A percentile compares a stretch with the other conserved stretches of the same genome.
Evolutionary conservation across 2,113 vertebrate species (phyloP).

Genomic region (Eurystomus gularis): DNA sequence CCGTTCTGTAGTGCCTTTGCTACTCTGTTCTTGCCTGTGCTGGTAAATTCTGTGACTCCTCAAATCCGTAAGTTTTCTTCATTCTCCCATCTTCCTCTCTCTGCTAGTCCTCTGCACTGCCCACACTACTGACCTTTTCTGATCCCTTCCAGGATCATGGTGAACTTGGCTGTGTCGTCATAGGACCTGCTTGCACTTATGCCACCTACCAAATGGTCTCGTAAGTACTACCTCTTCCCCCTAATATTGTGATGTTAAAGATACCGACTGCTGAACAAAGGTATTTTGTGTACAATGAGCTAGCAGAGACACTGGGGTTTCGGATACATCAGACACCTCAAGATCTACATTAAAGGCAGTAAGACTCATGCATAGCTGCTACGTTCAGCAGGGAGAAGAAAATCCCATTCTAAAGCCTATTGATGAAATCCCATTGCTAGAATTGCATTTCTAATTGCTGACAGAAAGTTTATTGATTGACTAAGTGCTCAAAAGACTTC

Average conservation of each 20-base stretch:
- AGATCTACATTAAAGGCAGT: background rate
- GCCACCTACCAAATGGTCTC: slow-evolving; percentile 92
- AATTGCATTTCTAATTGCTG: background rate
- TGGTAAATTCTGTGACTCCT: background rate
- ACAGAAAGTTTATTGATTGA: background rate
- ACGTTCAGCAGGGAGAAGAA: background rate
- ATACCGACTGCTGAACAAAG: background rate
- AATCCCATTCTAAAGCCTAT: background rate
- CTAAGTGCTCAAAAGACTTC: background rate
- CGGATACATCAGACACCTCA: background rate
- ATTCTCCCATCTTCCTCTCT: background rate
- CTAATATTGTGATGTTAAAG: background rate
- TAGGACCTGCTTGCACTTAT: slow-evolving; percentile 91
- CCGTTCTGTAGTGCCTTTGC: background rate
- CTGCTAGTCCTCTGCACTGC: background rate
- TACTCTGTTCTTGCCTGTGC: background rate
- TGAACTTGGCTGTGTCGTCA: slow-evolving; percentile 83
- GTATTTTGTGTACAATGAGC: background rate
- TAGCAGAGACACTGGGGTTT: background rate
- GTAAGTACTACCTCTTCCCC: slow-evolving; percentile 79
- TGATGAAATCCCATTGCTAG: background rate
- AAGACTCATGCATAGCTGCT: background rate
- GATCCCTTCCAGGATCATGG: slow-evolving; percentile 64
- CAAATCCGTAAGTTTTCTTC: background rate
- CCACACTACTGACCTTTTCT: background rate